A percentile compares a stretch with the other conserved stretches of the same genome.
phyloP scores from a whole-genome alignment of 1,140 invertebrate genomes.

The Caligus rogercresseyi region DNA sequence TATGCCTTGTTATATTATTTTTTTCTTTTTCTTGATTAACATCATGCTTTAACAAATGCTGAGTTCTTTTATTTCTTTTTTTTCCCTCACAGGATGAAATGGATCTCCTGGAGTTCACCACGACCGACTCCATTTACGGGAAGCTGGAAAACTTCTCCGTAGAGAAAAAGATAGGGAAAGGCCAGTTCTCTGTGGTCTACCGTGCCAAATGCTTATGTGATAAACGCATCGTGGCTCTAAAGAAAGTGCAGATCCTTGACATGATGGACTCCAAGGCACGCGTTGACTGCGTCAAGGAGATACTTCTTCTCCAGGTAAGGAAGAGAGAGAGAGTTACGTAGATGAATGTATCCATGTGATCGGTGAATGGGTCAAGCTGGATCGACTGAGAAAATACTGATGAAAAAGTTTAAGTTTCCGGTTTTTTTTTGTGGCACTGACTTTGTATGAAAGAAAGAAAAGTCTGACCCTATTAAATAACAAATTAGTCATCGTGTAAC shows the following conservation, averaged over 20 bases:
- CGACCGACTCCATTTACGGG: constrained; percentile 25
- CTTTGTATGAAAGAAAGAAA: too few species aligned
- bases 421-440: too few species aligned
- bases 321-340: neutral
- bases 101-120: constrained; percentile 24
- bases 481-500: too few species aligned
- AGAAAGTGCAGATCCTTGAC: constrained; percentile 46
- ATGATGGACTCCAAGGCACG: constrained; percentile 48
- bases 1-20: neutral
- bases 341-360: neutral
- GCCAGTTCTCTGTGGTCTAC: constrained; percentile 46
- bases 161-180: constrained; percentile 43
- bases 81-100: constrained; percentile 1
- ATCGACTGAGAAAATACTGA: neutral
- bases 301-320: constrained; percentile 42
- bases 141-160: constrained; percentile 37
- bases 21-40: neutral
- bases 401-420: neutral
- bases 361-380: neutral
- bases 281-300: constrained; percentile 49
- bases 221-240: constrained; percentile 37
- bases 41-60: neutral
- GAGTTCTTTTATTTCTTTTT: neutral
- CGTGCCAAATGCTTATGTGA: constrained; percentile 33
- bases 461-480: too few species aligned